Evolutionary conservation across 2,888 invertebrate genomes (phyloP).

Genomic region (Drosophila limbata): DNA sequence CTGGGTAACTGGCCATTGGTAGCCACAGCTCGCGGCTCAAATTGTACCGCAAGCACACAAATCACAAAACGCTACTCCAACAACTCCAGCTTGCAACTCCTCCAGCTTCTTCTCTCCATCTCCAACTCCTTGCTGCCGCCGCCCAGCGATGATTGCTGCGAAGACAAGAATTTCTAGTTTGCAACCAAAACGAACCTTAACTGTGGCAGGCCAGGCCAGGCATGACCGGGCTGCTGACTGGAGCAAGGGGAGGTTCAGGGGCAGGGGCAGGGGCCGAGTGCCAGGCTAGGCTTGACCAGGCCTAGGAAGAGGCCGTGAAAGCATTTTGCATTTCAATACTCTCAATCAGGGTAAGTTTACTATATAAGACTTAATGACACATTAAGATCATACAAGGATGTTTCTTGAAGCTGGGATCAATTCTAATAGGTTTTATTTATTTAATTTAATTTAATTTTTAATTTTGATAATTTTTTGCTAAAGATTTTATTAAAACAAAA

Average conservation of each 20-base stretch:
- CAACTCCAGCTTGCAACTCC: slow-evolving; percentile 20
- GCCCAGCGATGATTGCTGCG: slow-evolving; percentile 70
- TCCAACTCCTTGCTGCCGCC: slow-evolving; percentile 25
- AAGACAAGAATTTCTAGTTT: slow-evolving; percentile 79
- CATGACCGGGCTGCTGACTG: neutral
- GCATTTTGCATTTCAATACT: slow-evolving; percentile 73
- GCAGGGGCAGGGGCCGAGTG: neutral
- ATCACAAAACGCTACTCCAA: slow-evolving; percentile 61
- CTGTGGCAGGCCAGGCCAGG: slow-evolving; percentile 55
- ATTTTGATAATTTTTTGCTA: neutral
- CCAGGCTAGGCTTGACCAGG: slow-evolving; percentile 46
- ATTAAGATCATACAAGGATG: neutral
- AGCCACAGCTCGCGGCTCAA: slow-evolving; percentile 78
- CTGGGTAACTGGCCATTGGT: slow-evolving; percentile 73
- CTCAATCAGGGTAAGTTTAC: slow-evolving; percentile 9
- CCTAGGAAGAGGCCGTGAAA: slow-evolving; percentile 62
- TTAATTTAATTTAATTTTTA: neutral
- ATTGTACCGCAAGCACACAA: slow-evolving; percentile 80
- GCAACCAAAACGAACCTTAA: slow-evolving; percentile 60
- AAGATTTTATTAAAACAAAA: neutral
- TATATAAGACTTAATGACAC: neutral
- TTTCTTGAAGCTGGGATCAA: neutral
- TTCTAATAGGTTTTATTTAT: neutral
- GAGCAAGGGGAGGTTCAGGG: slow-evolving; percentile 3
- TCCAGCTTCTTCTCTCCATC: slow-evolving; percentile 16